Base-by-base conservation (phyloP, 2,888 invertebrate species). In the Lochmaea crataegi region DNA sequence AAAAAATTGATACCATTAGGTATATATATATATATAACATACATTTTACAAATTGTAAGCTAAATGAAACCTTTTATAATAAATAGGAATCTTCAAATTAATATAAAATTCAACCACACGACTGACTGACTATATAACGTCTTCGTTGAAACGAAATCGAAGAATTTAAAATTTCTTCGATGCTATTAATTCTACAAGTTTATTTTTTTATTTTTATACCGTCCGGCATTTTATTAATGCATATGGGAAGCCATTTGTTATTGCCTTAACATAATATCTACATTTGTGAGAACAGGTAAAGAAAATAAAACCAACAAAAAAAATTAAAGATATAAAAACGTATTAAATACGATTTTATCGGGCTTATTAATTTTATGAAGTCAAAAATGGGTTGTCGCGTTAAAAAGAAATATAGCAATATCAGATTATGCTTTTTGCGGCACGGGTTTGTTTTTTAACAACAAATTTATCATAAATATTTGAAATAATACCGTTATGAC, bases 401-500 rank as follows among this genome's bases (percentile, higher is more conserved):
- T 77, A 72, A 78, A 77, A 78, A 78, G 77, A 78, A 73, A 73
- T 78, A 78, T 77, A 66, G 77, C 77, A 72, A 75, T 78, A 78
- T 78, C 78, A 68, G 58, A 56, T 73, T 67, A 45, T 38, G 63
- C 14, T 26, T 26, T 53, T 32, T 32, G 58, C 58, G 14, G 26
- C 22, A 11, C 12, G 2, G 10, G 1, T 7, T 22, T 18, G 22
- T 9, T 18, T 57, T 18, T 10, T 12, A 11, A 6, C 58, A 32
- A 58, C 58, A 58, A 3, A 22, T 58, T 22, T 12, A 58, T 32
- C 4, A 32, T 32, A 32, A 32, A 32, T 32, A 32, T 32, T 32
- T 32, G 22, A 22, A 22, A 22, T 22, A 22, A 22, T 22, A 22
- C 22, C 22, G 22, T 22, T 22, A 2, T 22, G 26, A 32, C 26